Evolutionary conservation across 1,140 invertebrate genomes (phyloP).

Genomic region (Rhysida immarginata): DNA sequence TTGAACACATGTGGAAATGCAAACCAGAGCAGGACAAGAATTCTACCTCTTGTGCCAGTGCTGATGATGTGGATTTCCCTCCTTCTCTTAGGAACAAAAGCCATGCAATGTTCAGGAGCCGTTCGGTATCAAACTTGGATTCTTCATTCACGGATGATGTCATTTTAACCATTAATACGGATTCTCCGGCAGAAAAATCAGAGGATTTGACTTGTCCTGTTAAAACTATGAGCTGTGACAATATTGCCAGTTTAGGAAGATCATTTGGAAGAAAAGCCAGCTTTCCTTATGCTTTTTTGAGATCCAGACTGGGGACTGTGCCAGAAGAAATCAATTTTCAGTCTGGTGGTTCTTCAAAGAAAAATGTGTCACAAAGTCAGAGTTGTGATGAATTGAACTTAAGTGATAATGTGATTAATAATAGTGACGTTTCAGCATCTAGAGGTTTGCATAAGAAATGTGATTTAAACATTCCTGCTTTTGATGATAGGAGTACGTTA

Average conservation of each 20-base stretch:
- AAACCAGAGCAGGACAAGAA: not conserved
- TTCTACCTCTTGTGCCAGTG: not conserved
- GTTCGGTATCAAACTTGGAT: conserved; percentile 4
- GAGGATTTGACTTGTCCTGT: not conserved
- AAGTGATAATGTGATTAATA: too few relatives aligned
- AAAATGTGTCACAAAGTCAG: not conserved
- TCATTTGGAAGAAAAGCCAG: conserved; percentile 28
- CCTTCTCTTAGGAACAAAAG: too few relatives aligned
- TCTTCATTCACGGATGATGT: too few relatives aligned
- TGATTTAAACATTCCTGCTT: too few relatives aligned
- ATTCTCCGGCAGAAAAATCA: not conserved
- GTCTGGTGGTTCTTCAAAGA: not conserved
- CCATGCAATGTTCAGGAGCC: conserved; percentile 2
- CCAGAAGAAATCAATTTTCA: conserved; percentile 45
- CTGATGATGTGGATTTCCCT: not conserved
- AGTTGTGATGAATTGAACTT: not conserved
- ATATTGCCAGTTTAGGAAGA: conserved; percentile 36
- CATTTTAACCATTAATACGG: too few relatives aligned
- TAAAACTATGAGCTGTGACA: conserved; percentile 47
- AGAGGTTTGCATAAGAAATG: too few relatives aligned
- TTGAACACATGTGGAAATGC: not conserved
- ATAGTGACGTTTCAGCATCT: too few relatives aligned
- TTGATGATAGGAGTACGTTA: not conserved
- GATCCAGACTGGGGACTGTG: conserved; percentile 53
- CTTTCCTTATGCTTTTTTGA: conserved; percentile 60